Percentiles rank a stretch among this genome's conserved stretches.
phyloP scores from a whole-genome alignment of 2,797 vertebrate genomes.

The Benthosema pterotum region DNA sequence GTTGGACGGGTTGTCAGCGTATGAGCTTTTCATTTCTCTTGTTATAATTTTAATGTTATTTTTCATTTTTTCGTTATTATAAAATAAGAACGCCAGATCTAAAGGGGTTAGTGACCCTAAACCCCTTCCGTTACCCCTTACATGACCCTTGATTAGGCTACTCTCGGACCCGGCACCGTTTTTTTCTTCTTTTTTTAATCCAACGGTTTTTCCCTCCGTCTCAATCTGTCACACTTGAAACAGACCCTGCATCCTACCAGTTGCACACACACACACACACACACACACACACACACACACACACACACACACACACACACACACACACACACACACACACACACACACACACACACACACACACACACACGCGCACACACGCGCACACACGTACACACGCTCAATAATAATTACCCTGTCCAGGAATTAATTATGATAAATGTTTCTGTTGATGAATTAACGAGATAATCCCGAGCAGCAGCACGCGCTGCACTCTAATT shows the following conservation, averaged over 20 bases:
- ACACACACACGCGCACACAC: too few species aligned
- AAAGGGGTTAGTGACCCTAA: slow-evolving; percentile 48
- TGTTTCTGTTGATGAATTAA: slow-evolving; percentile 94
- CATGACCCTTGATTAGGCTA: slow-evolving; percentile 59
- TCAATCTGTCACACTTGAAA: slow-evolving; percentile 92
- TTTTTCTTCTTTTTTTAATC: slow-evolving; percentile 72
- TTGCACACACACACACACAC: too few species aligned
- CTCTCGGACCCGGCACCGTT: slow-evolving; percentile 53
- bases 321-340: too few species aligned
- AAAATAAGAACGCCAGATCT: too few species aligned
- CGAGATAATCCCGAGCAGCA: slow-evolving; percentile 90
- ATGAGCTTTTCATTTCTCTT: too few species aligned
- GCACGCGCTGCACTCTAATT: slow-evolving; percentile 89
- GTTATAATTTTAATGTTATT: too few species aligned
- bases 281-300: too few species aligned
- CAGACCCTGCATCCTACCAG: slow-evolving; percentile 81
- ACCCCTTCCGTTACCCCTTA: slow-evolving; percentile 59
- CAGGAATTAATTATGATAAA: slow-evolving; percentile 95
- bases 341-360: too few species aligned
- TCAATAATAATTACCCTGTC: slow-evolving; percentile 91
- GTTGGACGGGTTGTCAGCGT: too few species aligned
- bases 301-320: too few species aligned
- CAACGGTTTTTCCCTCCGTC: slow-evolving; percentile 85
- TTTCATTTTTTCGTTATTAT: too few species aligned
- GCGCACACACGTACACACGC: too few species aligned